Evolutionary conservation across 2,797 vertebrate species (phyloP).

Genomic region (Anguilla obscura): DNA sequence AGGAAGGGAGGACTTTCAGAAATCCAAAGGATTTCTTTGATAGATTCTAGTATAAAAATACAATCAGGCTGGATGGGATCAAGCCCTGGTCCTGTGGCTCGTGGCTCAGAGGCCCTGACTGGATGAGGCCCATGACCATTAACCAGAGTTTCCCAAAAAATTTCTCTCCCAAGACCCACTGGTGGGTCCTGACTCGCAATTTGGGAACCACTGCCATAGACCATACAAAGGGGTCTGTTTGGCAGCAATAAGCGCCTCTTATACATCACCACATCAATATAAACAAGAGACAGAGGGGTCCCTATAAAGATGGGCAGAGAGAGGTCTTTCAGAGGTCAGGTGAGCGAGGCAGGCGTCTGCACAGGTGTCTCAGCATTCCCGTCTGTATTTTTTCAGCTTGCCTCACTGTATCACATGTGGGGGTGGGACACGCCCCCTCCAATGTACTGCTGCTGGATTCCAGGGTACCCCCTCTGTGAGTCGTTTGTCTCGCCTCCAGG

Average conservation of each 20-base stretch:
- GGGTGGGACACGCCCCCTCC: constrained; percentile 49
- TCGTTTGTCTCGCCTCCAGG: constrained; percentile 52
- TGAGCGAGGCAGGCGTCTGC: neutral
- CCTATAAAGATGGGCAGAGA: neutral
- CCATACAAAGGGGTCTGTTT: neutral
- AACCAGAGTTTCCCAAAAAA: neutral
- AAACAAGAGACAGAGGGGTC: neutral
- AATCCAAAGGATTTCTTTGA: neutral
- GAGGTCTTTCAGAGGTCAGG: neutral
- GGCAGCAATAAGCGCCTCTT: neutral
- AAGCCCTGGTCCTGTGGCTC: neutral
- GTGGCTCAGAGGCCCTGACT: neutral
- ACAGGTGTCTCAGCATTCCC: neutral
- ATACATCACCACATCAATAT: neutral
- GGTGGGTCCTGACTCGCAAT: neutral
- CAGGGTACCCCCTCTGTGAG: constrained; percentile 59
- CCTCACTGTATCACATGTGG: constrained; percentile 46
- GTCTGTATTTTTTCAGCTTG: neutral
- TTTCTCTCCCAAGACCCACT: neutral
- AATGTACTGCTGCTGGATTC: constrained; percentile 54
- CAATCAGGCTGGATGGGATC: neutral
- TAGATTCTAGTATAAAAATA: neutral
- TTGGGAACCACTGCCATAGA: neutral
- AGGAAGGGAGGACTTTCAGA: neutral
- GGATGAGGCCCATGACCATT: neutral